A percentile compares a stretch with the other conserved stretches of the same genome.
Evolutionary conservation across 2,888 invertebrate species (phyloP).

Genomic region (Oxystoma pomonae): DNA sequence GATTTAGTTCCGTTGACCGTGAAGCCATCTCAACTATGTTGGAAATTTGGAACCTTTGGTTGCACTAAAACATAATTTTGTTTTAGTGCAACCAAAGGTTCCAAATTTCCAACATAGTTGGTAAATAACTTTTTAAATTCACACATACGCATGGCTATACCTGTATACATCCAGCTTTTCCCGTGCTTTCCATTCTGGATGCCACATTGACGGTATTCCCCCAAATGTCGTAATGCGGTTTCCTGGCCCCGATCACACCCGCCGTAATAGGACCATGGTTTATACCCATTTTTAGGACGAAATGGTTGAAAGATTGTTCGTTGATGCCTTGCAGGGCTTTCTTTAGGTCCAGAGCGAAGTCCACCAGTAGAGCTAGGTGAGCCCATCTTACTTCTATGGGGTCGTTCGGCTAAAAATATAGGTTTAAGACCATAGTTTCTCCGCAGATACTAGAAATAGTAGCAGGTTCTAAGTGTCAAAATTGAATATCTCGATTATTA

Average conservation of each 20-base stretch:
- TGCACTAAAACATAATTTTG: no score
- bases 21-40: no score
- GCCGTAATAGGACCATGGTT: constrained; percentile 95
- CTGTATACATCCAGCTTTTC: constrained; percentile 92
- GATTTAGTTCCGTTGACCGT: no score
- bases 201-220: constrained; percentile 97
- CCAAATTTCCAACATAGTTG: no score
- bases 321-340: constrained; percentile 88
- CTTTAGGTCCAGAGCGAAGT: constrained; percentile 86
- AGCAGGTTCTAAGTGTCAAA: no score
- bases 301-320: constrained; percentile 94
- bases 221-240: constrained; percentile 96
- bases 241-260: constrained; percentile 91
- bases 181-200: constrained; percentile 96
- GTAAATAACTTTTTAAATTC: no score
- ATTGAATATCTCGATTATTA: no score
- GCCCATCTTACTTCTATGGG: constrained; percentile 74
- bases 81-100: no score
- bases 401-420: constrained; percentile 64
- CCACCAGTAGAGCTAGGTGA: constrained; percentile 79
- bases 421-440: no score
- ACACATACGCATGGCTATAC: no score
- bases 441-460: no score
- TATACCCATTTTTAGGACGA: constrained; percentile 89
- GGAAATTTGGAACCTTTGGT: no score